Evolutionary conservation across 2,888 invertebrate genomes (phyloP), one percentile per base, ranked within the genome.

Genomic region (Spialia ferax): DNA sequence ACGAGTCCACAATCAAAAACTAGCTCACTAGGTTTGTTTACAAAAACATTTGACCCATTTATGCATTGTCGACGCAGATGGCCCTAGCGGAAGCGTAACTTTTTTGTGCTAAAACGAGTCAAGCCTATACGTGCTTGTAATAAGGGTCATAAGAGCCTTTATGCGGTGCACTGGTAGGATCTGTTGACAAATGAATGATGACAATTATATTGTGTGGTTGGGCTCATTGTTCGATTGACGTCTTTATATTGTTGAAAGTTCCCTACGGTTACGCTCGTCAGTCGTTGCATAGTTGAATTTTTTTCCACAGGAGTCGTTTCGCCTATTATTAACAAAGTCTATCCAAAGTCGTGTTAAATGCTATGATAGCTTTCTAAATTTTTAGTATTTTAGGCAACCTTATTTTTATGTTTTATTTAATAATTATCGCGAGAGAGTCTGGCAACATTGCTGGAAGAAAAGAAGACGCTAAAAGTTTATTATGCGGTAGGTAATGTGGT

Each of bases 141-240:
- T 83, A 83, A 82, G 81, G 85, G 77, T 73, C 69, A 73, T 71
- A 70, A 71, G 70, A 69, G 67, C 72, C 61, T 73, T 71, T 70
- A 59, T 79, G 74, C 74, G 71, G 72, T 77, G 74, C 73, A 69
- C 70, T 72, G 70, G 69, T 68, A 76, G 73, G 75, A 75, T 85
- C 83, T 82, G 85, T 83, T 88, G 89, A 90, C 89, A 91, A 90
- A 91, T 89, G 86, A 86, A 85, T 86, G 85, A 86, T 91, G 90
- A 91, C 91, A 91, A 90, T 87, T 84, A 86, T 81, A 89, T 90
- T 90, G 89, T 89, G 87, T 78, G 84, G 82, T 79, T 79, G 80
- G 76, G 74, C 79, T 82, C 81, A 85, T 89, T 82, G 83, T 82
- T 70, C 71, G 80, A 74, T 75, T 79, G 85, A 88, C 85, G 87